Conservation (phyloP, 2,888 invertebrate species). For the Zele albiditarsus region DNA sequence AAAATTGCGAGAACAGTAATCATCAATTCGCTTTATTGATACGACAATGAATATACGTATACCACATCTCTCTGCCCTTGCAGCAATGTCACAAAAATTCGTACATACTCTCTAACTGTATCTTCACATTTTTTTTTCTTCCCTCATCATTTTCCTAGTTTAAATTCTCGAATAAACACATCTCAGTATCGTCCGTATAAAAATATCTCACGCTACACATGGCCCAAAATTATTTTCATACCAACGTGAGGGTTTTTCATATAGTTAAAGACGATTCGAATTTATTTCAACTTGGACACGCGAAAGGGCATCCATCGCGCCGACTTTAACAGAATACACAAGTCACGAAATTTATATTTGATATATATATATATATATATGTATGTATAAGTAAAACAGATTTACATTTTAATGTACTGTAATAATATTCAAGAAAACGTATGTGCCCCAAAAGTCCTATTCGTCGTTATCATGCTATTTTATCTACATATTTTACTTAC, state of each 20-base stretch:
- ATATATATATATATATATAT: slow-evolving; percentile 4
- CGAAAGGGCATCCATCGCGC: slow-evolving; percentile 43
- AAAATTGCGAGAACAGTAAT: slow-evolving; percentile 24
- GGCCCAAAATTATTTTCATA: slow-evolving; percentile 29
- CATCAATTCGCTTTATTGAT: slow-evolving; percentile 29
- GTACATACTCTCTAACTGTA: background rate
- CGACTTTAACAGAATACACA: slow-evolving; percentile 8
- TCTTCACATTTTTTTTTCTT: background rate
- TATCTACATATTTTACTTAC: slow-evolving; percentile 15
- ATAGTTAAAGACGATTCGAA: slow-evolving; percentile 33
- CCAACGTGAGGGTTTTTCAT: background rate
- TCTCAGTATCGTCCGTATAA: background rate
- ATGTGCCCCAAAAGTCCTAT: background rate
- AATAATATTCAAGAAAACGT: slow-evolving; percentile 31
- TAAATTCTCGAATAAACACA: background rate
- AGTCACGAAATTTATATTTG: slow-evolving; percentile 12
- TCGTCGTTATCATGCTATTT: slow-evolving; percentile 14
- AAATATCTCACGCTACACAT: slow-evolving; percentile 10
- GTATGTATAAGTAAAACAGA: slow-evolving; percentile 3
- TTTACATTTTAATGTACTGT: slow-evolving; percentile 23
- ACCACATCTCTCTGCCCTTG: background rate
- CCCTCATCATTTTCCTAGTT: background rate
- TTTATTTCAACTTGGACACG: slow-evolving; percentile 54
- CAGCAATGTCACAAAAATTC: slow-evolving; percentile 7
- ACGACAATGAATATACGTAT: slow-evolving; percentile 31